Evolutionary conservation across 2,797 vertebrate genomes (phyloP).

Genomic region (Carcharodon carcharias): DNA sequence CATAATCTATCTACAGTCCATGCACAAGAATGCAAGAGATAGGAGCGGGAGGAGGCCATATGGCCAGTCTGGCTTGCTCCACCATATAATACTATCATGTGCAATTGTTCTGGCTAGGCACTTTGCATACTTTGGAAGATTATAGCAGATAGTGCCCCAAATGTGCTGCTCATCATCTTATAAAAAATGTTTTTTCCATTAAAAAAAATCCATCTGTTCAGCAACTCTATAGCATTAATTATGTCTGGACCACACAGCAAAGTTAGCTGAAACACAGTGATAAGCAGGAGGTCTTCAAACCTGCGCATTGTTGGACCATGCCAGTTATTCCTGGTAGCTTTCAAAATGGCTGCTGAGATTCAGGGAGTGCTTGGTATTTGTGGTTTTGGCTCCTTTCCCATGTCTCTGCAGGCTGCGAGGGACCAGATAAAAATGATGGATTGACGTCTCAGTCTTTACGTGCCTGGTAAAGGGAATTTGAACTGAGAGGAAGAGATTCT

Average conservation of each 20-base stretch:
- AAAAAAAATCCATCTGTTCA: background rate
- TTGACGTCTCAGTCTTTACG: background rate
- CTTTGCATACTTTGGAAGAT: background rate
- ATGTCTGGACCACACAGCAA: background rate
- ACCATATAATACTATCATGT: background rate
- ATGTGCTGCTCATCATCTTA: background rate
- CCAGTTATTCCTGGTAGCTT: background rate
- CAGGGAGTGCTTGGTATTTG: background rate
- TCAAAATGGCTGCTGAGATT: background rate
- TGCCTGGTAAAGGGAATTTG: background rate
- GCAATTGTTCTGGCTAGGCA: background rate
- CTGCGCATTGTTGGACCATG: background rate
- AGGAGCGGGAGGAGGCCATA: too few relatives aligned
- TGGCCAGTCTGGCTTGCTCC: background rate
- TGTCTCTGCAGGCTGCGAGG: background rate
- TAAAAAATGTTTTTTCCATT: background rate
- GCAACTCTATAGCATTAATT: background rate
- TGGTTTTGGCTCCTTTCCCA: conserved; percentile 1
- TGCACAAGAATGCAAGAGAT: background rate
- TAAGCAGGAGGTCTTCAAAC: background rate
- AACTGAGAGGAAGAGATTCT: background rate
- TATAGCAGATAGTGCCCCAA: background rate
- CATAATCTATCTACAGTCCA: background rate
- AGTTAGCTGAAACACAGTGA: background rate
- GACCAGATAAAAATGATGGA: conserved; percentile 13